Conservation (phyloP, 2,888 invertebrate species). For the Enoplolaimus lenunculus region DNA sequence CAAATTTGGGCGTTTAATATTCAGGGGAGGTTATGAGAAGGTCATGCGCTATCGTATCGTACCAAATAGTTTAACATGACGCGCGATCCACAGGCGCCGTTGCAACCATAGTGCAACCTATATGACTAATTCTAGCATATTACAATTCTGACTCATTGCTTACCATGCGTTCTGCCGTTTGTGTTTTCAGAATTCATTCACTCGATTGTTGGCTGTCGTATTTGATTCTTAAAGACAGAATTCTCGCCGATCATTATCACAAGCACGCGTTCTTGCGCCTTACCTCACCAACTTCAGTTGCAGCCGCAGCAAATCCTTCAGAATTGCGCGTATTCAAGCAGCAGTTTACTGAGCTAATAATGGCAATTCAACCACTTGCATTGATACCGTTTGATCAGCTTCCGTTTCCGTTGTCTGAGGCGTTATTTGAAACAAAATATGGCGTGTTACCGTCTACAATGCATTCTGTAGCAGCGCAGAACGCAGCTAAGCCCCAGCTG, state of each 20-base stretch:
- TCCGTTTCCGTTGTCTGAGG: neutral
- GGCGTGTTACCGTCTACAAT: neutral
- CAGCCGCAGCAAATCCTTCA: neutral
- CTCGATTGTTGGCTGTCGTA: conserved; percentile 78
- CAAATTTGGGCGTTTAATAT: too few species aligned
- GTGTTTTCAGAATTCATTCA: conserved; percentile 43
- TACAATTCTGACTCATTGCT: too few species aligned
- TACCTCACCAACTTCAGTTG: conserved; percentile 47
- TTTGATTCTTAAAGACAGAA: conserved; percentile 64
- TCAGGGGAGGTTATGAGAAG: too few species aligned
- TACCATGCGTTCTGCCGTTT: too few species aligned
- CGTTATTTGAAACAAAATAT: neutral
- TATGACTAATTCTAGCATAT: too few species aligned
- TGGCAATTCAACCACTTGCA: conserved; percentile 62
- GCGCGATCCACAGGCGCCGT: too few species aligned
- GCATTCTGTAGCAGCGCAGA: neutral
- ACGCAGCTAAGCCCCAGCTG: too few species aligned
- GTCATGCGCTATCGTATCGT: too few species aligned
- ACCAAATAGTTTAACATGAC: too few species aligned
- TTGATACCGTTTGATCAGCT: conserved; percentile 57
- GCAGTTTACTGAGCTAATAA: conserved; percentile 58
- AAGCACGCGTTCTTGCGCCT: conserved; percentile 57
- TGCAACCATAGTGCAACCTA: too few species aligned
- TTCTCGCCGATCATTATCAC: conserved; percentile 64
- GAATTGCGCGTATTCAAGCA: conserved; percentile 41